phyloP scores from a whole-genome alignment of 2,113 vertebrate species.

The Hippoglossus stenolepis region DNA sequence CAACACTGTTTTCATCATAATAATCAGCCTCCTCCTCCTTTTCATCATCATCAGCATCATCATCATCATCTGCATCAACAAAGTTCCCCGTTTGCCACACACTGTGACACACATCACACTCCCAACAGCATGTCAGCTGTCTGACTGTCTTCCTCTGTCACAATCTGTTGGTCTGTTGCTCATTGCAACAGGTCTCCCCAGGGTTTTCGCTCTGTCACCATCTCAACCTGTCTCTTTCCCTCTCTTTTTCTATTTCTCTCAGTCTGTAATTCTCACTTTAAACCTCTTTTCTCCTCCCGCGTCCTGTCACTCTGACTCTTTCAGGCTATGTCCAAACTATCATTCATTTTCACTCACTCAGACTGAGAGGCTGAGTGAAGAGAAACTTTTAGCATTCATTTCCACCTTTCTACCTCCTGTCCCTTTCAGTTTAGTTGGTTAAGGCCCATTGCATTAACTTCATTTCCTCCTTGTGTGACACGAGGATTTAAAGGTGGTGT shows the following conservation, averaged over 20 bases:
- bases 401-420: constrained; percentile 1
- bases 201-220: constrained; percentile 44
- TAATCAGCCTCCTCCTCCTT: constrained; percentile 10
- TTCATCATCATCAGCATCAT: constrained; percentile 4
- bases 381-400: constrained; percentile 40
- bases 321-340: constrained; percentile 19
- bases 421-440: not conserved
- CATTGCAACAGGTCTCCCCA: constrained; percentile 45
- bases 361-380: constrained; percentile 18
- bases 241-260: constrained; percentile 30
- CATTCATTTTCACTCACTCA: constrained; percentile 38
- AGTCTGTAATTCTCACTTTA: constrained; percentile 30
- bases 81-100: constrained; percentile 22
- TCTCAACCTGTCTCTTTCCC: constrained; percentile 45
- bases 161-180: constrained; percentile 38
- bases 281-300: constrained; percentile 17
- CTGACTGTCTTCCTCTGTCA: constrained; percentile 44
- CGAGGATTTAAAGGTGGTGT: constrained; percentile 14
- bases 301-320: constrained; percentile 35
- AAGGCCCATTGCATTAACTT: constrained; percentile 17
- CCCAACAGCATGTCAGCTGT: constrained; percentile 1
- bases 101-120: constrained; percentile 19
- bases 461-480: constrained; percentile 34
- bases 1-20: constrained; percentile 41
- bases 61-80: constrained; percentile 2